Base-by-base conservation (phyloP, 2,888 invertebrate genomes). In the Dryadula phaetusa region DNA sequence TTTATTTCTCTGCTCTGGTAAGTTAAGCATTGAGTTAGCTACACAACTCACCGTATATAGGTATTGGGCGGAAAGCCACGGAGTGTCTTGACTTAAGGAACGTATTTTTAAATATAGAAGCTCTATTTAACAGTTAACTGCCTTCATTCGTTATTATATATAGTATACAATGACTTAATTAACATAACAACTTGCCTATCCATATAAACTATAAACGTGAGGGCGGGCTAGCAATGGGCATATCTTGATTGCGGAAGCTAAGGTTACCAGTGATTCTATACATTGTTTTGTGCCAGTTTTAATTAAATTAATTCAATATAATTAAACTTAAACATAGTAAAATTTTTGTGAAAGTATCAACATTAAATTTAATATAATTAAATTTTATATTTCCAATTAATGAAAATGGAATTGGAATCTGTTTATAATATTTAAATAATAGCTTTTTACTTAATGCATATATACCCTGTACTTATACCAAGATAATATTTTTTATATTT, bases 231-330 rank as follows among this genome's bases (percentile, higher is more conserved):
- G 40, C 22, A 40, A 40, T 56, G 40, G 10, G 7, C 40, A 40
- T 40, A 56, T 25, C 40, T 56, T 37, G 25, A 40, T n/a, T 25
- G 40, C 37, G 22, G 56, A 56, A 56, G 40, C 40, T 22, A 56
- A 40, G 40, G 22, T 20, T 20, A n/a, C 5, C 20, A 40, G n/a
- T 20, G 16, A 49, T n/a, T 25, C 28, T 28, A 16, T 10, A 56
- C 16, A 22, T 56, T 10, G 40, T 25, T 22, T 22, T 25, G 40
- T 37, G 16, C 40, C 20, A 56, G 5, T 25, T 3, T 2, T n/a
- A n/a, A 56, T 22, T 16, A 20, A 25, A n/a, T 10, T 22, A 37
- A 14, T 0, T n/a, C 6, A 54, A 20, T 28, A 0, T 16, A 28
- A 28, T 28, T 28, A 10, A 32, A 16, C 16, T 32, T 18, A 4